Conservation (phyloP, 2,797 vertebrate genomes). For the Eutrigla gurnardus region DNA sequence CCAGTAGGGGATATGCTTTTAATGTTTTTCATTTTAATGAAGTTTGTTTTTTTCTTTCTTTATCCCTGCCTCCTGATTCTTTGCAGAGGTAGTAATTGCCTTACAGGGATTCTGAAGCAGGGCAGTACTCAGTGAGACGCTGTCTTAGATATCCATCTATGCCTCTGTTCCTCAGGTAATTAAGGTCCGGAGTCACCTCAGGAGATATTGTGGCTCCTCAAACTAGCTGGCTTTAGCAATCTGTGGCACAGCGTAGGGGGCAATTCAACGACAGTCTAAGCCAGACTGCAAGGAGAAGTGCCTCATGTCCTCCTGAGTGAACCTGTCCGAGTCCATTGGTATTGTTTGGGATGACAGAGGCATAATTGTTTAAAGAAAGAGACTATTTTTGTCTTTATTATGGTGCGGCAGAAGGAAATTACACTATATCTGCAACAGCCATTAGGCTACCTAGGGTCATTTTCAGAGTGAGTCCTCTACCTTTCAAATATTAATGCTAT, state of each 20-base stretch:
- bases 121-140: conserved; percentile 33
- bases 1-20: conserved; percentile 53
- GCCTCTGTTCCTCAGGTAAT: conserved; percentile 69
- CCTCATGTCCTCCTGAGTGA: conserved; percentile 54
- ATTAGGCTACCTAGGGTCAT: conserved; percentile 44
- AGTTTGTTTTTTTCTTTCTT: conserved; percentile 62
- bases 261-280: conserved; percentile 47
- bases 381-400: conserved; percentile 54
- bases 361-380: conserved; percentile 57
- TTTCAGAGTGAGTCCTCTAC: conserved; percentile 32
- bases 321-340: conserved; percentile 46
- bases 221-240: conserved; percentile 54
- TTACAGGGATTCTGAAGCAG: conserved; percentile 55
- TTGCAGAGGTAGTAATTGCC: conserved; percentile 65
- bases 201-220: conserved; percentile 61
- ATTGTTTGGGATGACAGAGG: conserved; percentile 38
- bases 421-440: conserved; percentile 32
- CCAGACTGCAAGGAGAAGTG: conserved; percentile 30
- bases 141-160: conserved; percentile 66
- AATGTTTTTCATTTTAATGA: conserved; percentile 70
- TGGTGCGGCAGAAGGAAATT: conserved; percentile 44
- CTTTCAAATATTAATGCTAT: conserved; percentile 51
- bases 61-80: conserved; percentile 50
- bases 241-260: conserved; percentile 37
- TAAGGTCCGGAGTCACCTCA: conserved; percentile 68